Percentiles rank a stretch among this genome's conserved stretches.
phyloP scores from a whole-genome alignment of 2,888 invertebrate species.

The Archaeoteleia sp. region DNA sequence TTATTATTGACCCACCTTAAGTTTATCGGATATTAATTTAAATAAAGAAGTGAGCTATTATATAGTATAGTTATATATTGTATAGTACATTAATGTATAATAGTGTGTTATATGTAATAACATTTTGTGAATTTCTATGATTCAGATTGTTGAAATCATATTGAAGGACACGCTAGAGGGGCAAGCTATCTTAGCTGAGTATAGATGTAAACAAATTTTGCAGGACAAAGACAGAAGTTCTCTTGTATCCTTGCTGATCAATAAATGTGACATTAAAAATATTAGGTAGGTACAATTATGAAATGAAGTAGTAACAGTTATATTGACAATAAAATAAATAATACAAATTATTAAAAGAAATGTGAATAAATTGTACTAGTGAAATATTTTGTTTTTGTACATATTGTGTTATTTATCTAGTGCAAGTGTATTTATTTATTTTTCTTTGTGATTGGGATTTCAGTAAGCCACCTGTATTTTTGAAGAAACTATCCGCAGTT shows the following conservation, averaged over 20 bases:
- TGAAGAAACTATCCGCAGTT: neutral
- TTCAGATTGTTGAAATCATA: neutral
- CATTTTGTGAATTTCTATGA: neutral
- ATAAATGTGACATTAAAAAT: conserved; percentile 5
- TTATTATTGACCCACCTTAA: neutral
- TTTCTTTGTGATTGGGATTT: neutral
- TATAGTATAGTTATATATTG: neutral
- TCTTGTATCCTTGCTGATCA: conserved; percentile 2
- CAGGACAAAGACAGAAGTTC: neutral
- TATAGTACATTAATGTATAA: neutral
- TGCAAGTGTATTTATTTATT: neutral
- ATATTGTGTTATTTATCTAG: neutral
- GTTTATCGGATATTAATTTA: neutral
- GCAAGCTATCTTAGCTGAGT: neutral
- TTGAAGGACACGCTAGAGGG: conserved; percentile 1
- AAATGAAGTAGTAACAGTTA: too few relatives aligned
- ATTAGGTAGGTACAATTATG: neutral
- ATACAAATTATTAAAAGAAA: neutral
- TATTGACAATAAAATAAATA: neutral
- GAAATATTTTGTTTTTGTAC: too few relatives aligned
- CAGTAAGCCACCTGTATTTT: neutral
- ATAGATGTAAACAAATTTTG: neutral
- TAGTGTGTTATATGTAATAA: neutral
- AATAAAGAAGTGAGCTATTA: neutral
- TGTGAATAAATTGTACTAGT: too few relatives aligned